A percentile compares a stretch with the other conserved stretches of the same genome.
phyloP scores from a whole-genome alignment of 2,113 vertebrate species.

The Petrocephalus zakoni region DNA sequence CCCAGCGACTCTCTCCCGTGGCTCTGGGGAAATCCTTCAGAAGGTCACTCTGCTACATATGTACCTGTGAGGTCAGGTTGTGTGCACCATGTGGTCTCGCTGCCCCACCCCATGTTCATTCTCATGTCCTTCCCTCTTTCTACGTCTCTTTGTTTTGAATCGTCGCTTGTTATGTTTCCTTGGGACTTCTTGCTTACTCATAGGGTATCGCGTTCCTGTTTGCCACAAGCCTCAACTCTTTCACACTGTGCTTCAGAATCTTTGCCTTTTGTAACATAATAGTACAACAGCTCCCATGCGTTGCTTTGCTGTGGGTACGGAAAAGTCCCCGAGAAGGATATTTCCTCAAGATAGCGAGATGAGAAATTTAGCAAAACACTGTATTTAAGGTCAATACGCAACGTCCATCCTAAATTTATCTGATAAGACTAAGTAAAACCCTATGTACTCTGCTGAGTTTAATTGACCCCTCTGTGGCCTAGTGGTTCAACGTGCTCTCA shows the following conservation, averaged over 20 bases:
- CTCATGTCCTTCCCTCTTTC: background rate
- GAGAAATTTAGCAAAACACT: background rate
- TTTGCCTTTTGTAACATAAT: background rate
- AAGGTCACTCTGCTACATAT: background rate
- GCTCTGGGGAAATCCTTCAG: background rate
- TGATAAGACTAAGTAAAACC: slow-evolving; percentile 17
- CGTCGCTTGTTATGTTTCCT: background rate
- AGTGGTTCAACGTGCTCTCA: background rate
- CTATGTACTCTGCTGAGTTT: background rate
- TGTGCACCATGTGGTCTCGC: background rate
- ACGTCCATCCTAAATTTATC: slow-evolving; percentile 12
- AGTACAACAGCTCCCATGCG: background rate
- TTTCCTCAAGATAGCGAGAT: background rate
- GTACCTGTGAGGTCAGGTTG: background rate
- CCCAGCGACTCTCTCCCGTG: background rate
- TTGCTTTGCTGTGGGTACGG: background rate
- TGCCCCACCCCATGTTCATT: background rate
- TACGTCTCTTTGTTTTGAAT: background rate
- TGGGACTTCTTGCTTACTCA: background rate
- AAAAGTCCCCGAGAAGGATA: background rate
- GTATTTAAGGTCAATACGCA: background rate
- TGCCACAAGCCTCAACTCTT: background rate
- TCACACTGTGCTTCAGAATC: background rate
- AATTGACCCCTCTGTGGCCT: background rate
- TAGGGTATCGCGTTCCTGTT: background rate